Evolutionary conservation across 2,888 invertebrate species (phyloP), one percentile per base, ranked within the genome.

Genomic region (Rotaria socialis): DNA sequence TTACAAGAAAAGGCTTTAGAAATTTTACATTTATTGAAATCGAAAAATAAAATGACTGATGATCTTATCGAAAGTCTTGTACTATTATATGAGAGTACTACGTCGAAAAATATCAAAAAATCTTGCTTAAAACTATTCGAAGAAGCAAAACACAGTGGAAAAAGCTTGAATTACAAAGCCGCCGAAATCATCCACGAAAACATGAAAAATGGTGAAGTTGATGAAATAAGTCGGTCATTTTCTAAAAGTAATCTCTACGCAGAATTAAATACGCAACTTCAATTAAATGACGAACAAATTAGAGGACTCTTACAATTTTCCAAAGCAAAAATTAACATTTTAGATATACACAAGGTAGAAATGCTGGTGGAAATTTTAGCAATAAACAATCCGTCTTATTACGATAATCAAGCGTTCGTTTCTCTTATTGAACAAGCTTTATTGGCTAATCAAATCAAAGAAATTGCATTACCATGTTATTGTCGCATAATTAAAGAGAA

Each of bases 351-450:
- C 56, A 56, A 55, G 41, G 16, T 85, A 6, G 56, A 35, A 56
- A 24, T 58, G 27, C 47, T 85, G 4, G 3, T 85, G 22, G 7
- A 55, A 85, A 35, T 56, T 19, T 35, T 22, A 16, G 19, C 58
- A 14, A 41, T 27, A 50, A 22, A 0, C 22, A 43, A 56, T 41
- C 35, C 35, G 35, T 19, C 19, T 22, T 85, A 56, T 56, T 85
- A 56, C 58, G 58, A 85, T 41, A 85, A 85, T 85, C 43, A 19
- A 35, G 41, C 41, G 11, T 56, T 85, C 52, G 56, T 85, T 41
- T 58, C 58, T 56, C 35, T 85, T 27, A 56, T 85, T 85, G 85
- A 85, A 56, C 85, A 41, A 56, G 27, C 19, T 35, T 56, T 85
- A 41, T 56, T 56, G 43, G 58, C 22, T 3, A 41, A 56, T 2